phyloP scores from a whole-genome alignment of 2,888 invertebrate genomes.

The Ennomos quercinarius region DNA sequence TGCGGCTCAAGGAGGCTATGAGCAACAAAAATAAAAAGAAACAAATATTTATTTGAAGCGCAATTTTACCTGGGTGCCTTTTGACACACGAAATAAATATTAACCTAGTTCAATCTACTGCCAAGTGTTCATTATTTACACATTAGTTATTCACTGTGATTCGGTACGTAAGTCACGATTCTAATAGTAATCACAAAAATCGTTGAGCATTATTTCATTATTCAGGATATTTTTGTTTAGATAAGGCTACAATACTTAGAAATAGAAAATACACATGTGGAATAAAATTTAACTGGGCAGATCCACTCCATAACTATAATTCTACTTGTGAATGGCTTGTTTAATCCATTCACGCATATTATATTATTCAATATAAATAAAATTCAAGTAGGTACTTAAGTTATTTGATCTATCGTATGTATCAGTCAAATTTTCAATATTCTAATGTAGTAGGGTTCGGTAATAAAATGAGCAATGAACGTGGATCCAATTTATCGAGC shows the following conservation, averaged over 20 bases:
- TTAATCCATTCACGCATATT: too few species aligned
- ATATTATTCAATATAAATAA: too few species aligned
- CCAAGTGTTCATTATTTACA: slow-evolving; percentile 37
- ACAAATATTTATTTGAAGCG: slow-evolving; percentile 36
- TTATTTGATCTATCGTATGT: slow-evolving; percentile 16
- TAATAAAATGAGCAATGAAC: slow-evolving; percentile 65
- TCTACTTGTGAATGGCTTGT: too few species aligned
- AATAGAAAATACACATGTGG: too few species aligned
- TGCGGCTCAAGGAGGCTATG: slow-evolving; percentile 35
- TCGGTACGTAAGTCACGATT: slow-evolving; percentile 24
- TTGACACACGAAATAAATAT: slow-evolving; percentile 32
- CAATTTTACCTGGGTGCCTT: slow-evolving; percentile 30
- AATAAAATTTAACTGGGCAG: too few species aligned
- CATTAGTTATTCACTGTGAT: slow-evolving; percentile 31
- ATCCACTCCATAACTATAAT: too few species aligned
- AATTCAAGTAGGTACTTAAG: too few species aligned
- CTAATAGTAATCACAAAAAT: slow-evolving; percentile 11
- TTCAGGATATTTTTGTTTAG: too few species aligned
- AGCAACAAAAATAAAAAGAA: slow-evolving; percentile 40
- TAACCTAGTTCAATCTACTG: slow-evolving; percentile 26
- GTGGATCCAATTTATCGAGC: slow-evolving; percentile 69
- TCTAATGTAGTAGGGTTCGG: slow-evolving; percentile 46
- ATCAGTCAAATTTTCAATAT: slow-evolving; percentile 45
- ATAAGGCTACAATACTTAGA: too few species aligned
- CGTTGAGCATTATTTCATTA: background rate